phyloP scores from a whole-genome alignment of 2,113 vertebrate species.

The Calonectris borealis region DNA sequence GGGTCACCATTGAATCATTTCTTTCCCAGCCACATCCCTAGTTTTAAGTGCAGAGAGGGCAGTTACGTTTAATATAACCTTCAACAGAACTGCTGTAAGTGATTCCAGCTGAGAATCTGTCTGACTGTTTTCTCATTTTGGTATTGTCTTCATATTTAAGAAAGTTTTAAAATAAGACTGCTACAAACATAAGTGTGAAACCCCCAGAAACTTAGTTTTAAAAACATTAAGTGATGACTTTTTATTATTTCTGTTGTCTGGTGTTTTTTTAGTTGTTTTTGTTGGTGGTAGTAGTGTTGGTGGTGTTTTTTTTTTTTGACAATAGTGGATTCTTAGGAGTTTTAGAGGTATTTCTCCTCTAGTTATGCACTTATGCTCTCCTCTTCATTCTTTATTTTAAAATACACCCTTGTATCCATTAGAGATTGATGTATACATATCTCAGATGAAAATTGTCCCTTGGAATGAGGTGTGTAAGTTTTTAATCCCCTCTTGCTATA shows the following conservation, averaged over 20 bases:
- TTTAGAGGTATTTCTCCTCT: not conserved
- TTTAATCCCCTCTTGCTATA: not conserved
- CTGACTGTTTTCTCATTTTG: not conserved
- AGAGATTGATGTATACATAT: not conserved
- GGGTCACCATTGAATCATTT: not conserved
- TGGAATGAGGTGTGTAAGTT: not conserved
- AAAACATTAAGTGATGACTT: not conserved
- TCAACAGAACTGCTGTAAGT: not conserved
- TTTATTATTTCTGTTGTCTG: not conserved
- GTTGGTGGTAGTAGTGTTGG: not conserved
- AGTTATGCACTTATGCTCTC: not conserved
- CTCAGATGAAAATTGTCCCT: not conserved
- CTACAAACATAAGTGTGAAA: not conserved
- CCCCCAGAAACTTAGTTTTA: not conserved
- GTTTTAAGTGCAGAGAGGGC: not conserved
- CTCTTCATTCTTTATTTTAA: not conserved
- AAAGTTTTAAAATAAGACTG: not conserved
- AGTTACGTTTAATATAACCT: not conserved
- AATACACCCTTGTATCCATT: not conserved
- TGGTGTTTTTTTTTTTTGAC: not conserved
- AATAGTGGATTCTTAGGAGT: not conserved
- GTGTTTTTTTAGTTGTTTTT: not conserved
- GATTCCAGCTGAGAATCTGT: not conserved
- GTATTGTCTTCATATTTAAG: not conserved
- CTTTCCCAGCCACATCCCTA: not conserved